Conservation (phyloP, 2,888 invertebrate genomes). For the Athetis lepigone region DNA sequence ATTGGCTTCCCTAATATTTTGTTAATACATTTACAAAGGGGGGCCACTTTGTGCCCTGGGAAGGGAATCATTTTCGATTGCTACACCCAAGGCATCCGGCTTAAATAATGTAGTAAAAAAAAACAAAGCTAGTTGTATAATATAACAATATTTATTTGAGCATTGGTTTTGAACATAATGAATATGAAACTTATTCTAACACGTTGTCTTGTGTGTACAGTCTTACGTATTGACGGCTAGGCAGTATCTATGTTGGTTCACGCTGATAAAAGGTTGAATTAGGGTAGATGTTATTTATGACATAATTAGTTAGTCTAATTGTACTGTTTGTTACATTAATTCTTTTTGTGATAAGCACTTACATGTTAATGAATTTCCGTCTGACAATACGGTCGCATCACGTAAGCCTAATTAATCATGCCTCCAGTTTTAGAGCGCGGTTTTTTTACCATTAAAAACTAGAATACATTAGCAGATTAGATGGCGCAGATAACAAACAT, state of each 20-base stretch:
- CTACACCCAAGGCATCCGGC: too few species aligned
- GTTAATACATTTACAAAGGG: too few species aligned
- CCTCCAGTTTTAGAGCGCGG: background rate
- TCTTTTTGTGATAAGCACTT: slow-evolving; percentile 7
- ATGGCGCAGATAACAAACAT: background rate
- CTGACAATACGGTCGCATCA: background rate
- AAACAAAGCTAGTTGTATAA: slow-evolving; percentile 13
- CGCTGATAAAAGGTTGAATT: slow-evolving; percentile 33
- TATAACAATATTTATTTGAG: slow-evolving; percentile 65
- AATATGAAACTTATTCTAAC: slow-evolving; percentile 50
- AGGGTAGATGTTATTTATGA: slow-evolving; percentile 13
- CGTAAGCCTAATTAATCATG: background rate
- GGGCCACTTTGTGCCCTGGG: too few species aligned
- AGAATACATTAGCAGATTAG: slow-evolving; percentile 22
- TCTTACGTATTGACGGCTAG: slow-evolving; percentile 45
- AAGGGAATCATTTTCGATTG: too few species aligned
- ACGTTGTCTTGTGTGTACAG: slow-evolving; percentile 55
- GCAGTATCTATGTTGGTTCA: slow-evolving; percentile 35
- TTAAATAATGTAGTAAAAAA: background rate
- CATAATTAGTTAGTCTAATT: slow-evolving; percentile 33
- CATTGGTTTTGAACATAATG: slow-evolving; percentile 60
- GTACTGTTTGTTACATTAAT: slow-evolving; percentile 3
- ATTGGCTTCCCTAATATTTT: too few species aligned
- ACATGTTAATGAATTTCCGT: slow-evolving; percentile 14
- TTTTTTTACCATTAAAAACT: slow-evolving; percentile 26